Conservation (phyloP, 2,888 invertebrate genomes). For the Apotomis turbidana region DNA sequence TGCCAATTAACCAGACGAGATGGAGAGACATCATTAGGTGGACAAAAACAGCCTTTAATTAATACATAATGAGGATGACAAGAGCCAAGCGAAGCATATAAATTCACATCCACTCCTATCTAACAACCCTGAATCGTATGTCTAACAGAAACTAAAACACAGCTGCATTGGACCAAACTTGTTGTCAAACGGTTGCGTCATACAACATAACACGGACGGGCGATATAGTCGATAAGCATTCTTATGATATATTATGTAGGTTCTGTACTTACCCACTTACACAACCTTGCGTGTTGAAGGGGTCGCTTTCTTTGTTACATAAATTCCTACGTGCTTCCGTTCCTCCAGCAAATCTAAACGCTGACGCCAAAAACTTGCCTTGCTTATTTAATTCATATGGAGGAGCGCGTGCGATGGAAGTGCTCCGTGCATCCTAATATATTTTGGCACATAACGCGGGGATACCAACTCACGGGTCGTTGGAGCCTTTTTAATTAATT, state of each 20-base stretch:
- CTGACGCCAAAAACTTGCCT: neutral
- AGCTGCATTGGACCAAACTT: neutral
- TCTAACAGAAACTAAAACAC: too few species aligned
- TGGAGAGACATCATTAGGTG: too few species aligned
- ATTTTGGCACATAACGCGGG: slow-evolving; percentile 22
- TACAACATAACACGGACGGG: slow-evolving; percentile 24
- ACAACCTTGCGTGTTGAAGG: slow-evolving; percentile 50
- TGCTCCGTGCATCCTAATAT: slow-evolving; percentile 33
- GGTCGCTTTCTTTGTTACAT: slow-evolving; percentile 57
- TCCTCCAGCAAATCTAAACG: neutral
- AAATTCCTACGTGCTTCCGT: slow-evolving; percentile 45
- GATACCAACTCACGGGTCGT: slow-evolving; percentile 22
- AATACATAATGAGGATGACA: too few species aligned
- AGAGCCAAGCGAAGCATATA: too few species aligned
- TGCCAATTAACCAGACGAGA: too few species aligned
- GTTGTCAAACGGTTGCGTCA: slow-evolving; percentile 12
- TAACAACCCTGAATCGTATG: too few species aligned
- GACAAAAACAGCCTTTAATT: too few species aligned
- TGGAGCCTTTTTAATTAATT: neutral
- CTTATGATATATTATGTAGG: slow-evolving; percentile 29
- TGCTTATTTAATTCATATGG: slow-evolving; percentile 20
- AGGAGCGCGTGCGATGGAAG: slow-evolving; percentile 9
- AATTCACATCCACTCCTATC: too few species aligned
- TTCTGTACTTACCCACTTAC: slow-evolving; percentile 35
- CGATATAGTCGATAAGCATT: slow-evolving; percentile 33